Conservation (phyloP, 2,888 invertebrate species). For the Tipula helvola region DNA sequence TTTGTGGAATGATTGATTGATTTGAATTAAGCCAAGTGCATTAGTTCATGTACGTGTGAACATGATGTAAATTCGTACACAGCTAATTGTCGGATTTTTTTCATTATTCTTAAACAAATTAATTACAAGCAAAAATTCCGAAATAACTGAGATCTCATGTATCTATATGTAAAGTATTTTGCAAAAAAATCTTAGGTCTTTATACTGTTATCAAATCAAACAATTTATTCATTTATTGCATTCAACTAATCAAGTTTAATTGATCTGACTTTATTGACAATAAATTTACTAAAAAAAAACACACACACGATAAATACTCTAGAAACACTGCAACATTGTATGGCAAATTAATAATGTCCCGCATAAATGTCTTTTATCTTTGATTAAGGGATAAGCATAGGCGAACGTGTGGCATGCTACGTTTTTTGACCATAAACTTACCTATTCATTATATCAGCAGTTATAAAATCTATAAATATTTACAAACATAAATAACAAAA, state of each 20-base stretch:
- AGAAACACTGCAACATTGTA: background rate
- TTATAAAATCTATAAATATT: background rate
- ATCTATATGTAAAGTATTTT: too few species aligned
- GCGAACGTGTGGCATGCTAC: background rate
- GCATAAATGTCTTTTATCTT: background rate
- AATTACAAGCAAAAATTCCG: too few species aligned
- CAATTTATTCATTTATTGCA: background rate
- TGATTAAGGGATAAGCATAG: background rate
- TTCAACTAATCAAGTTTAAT: background rate
- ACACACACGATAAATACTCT: background rate
- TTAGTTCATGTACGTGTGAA: too few species aligned
- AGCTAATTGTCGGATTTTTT: too few species aligned
- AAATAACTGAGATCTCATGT: too few species aligned
- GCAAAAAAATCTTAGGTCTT: background rate
- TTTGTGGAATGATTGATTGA: background rate
- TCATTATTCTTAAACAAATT: too few species aligned
- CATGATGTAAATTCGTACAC: too few species aligned
- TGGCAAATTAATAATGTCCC: background rate
- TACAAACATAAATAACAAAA: background rate
- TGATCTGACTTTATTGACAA: background rate
- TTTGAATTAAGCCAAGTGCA: background rate
- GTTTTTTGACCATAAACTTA: background rate
- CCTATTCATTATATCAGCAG: background rate
- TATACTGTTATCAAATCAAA: background rate
- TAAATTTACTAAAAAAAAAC: background rate